Percentiles rank a stretch among this genome's conserved stretches.
These are phyloP conservation scores for Tanypteryx hageni DNA, from an alignment of 2,888 invertebrate genomes.

Conservation along the genomic window DNA sequence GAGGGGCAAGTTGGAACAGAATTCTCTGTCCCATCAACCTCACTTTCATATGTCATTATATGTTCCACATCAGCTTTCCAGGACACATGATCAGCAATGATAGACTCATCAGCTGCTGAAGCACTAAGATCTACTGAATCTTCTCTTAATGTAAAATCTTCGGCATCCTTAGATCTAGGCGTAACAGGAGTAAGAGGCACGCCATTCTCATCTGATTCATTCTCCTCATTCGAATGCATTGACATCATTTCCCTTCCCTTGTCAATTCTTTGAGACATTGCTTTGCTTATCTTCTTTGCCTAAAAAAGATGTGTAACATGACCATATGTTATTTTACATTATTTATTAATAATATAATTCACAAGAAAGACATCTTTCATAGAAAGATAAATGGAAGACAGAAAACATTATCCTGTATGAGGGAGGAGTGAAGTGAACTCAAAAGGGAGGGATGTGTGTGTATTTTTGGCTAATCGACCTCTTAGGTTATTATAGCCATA, in stretches of 20 bases:
- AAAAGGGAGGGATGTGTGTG: too few species aligned
- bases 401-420: too few species aligned
- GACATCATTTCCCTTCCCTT: constrained; percentile 47
- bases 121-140: background rate
- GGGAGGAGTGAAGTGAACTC: too few species aligned
- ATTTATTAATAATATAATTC: background rate
- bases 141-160: background rate
- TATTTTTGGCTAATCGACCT: too few species aligned
- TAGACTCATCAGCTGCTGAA: background rate
- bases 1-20: constrained; percentile 7
- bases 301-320: constrained; percentile 58
- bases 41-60: background rate
- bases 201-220: background rate
- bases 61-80: constrained; percentile 32
- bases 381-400: background rate
- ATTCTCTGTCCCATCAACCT: background rate
- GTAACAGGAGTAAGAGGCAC: background rate
- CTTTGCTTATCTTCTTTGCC: constrained; percentile 75
- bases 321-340: background rate
- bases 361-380: background rate
- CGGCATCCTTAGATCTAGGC: background rate
- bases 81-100: constrained; percentile 6
- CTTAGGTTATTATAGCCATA: too few species aligned
- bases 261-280: constrained; percentile 71
- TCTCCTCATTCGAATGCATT: constrained; percentile 10